Conservation (phyloP, 2,888 invertebrate species). For the Dynastes hyllus region DNA sequence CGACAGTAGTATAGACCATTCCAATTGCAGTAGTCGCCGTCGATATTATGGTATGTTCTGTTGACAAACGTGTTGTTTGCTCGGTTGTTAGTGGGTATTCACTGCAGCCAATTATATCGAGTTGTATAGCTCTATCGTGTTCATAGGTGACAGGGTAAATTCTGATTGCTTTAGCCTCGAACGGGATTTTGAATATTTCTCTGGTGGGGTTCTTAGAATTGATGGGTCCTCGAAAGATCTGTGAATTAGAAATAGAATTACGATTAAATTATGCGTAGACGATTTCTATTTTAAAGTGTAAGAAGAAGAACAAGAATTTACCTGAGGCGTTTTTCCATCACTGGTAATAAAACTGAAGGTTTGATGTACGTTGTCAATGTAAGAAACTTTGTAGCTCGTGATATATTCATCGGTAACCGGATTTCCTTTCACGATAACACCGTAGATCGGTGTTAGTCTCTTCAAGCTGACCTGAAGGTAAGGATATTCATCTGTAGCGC, state of each 20-base stretch:
- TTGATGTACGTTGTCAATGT: conserved; percentile 76
- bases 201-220: conserved; percentile 75
- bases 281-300: neutral
- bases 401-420: conserved; percentile 82
- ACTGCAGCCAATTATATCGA: conserved; percentile 85
- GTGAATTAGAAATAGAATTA: conserved; percentile 42
- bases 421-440: conserved; percentile 82
- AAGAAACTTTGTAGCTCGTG: conserved; percentile 83
- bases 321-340: conserved; percentile 71
- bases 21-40: neutral
- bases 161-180: conserved; percentile 83
- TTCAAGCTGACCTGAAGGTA: conserved; percentile 79
- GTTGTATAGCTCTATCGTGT: conserved; percentile 76
- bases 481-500: conserved; percentile 75
- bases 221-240: conserved; percentile 84
- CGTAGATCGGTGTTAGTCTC: conserved; percentile 81
- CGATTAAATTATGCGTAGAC: neutral
- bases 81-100: conserved; percentile 55
- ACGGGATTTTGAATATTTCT: conserved; percentile 80
- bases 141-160: conserved; percentile 86
- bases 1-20: too few relatives aligned
- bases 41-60: neutral
- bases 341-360: conserved; percentile 53
- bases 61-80: neutral
- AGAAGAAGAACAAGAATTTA: neutral